Percentiles rank a stretch among this genome's conserved stretches.
Evolutionary conservation across 2,797 vertebrate genomes (phyloP).

Genomic region (Enteromius mattozi): DNA sequence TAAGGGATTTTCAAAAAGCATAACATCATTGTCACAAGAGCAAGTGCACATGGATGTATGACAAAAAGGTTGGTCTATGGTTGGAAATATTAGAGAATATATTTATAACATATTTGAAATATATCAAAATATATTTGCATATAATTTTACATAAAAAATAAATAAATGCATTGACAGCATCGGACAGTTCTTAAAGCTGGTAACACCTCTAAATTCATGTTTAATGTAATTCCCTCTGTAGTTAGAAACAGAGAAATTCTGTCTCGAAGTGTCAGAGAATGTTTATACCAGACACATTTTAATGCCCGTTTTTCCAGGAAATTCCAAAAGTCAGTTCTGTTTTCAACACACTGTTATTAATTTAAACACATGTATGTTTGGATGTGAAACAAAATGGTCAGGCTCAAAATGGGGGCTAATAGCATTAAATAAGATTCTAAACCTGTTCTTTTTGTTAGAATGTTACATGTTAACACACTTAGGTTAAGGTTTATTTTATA

Average conservation of each 20-base stretch:
- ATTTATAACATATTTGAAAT: neutral
- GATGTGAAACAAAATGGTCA: slow-evolving; percentile 25
- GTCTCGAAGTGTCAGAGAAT: slow-evolving; percentile 4
- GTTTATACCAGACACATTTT: slow-evolving; percentile 21
- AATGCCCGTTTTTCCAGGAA: slow-evolving; percentile 13
- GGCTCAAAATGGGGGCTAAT: slow-evolving; percentile 9
- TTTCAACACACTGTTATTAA: slow-evolving; percentile 28
- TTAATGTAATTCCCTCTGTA: neutral
- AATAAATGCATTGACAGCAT: neutral
- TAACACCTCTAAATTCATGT: neutral
- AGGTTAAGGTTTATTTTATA: neutral
- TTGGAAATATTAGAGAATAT: neutral
- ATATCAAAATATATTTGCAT: neutral
- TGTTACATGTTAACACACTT: slow-evolving; percentile 15
- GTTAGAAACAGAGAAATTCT: neutral
- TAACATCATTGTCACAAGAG: neutral
- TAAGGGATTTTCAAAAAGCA: neutral
- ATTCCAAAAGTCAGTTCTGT: neutral
- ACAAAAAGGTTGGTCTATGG: no score
- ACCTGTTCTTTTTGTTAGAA: slow-evolving; percentile 15
- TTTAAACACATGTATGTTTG: slow-evolving; percentile 32
- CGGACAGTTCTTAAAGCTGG: neutral
- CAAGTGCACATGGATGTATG: neutral
- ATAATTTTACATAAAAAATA: neutral
- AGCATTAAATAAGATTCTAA: neutral